These are phyloP conservation scores for Reticulitermes lucifugus DNA, from an alignment of 2,888 invertebrate species.

Conservation along the genomic window DNA sequence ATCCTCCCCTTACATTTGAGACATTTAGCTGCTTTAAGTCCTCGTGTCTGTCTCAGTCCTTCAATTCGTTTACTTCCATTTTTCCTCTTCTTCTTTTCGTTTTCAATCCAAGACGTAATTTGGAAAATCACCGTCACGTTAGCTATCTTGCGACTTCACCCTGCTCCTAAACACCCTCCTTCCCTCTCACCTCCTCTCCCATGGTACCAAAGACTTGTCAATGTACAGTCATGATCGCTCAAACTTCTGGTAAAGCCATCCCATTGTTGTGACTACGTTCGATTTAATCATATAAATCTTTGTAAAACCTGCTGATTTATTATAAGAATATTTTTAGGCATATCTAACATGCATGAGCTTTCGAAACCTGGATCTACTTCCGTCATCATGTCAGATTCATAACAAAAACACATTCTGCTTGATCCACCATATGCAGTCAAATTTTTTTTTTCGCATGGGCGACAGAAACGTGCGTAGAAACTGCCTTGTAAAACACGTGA, in stretches of 20 bases:
- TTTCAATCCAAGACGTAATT: constrained; percentile 50
- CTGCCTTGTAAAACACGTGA: too few species aligned
- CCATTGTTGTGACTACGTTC: too few species aligned
- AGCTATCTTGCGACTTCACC: constrained; percentile 16
- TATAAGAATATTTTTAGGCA: too few species aligned
- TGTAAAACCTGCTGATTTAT: too few species aligned
- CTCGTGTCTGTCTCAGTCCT: background rate
- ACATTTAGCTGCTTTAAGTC: constrained; percentile 40
- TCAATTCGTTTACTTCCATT: constrained; percentile 27
- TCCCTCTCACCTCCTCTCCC: background rate
- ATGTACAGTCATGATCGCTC: background rate
- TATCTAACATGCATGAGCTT: too few species aligned
- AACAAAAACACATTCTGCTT: too few species aligned
- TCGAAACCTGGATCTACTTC: too few species aligned
- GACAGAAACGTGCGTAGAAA: too few species aligned
- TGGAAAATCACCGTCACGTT: constrained; percentile 48
- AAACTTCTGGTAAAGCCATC: background rate
- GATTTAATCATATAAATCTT: too few species aligned
- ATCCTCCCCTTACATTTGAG: constrained; percentile 4
- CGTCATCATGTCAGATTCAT: too few species aligned
- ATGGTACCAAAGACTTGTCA: background rate
- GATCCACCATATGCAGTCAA: too few species aligned
- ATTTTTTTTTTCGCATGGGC: too few species aligned
- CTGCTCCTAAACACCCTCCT: background rate
- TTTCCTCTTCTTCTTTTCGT: constrained; percentile 40